Conservation (phyloP, 2,113 vertebrate species). For the Etia nguti region DNA sequence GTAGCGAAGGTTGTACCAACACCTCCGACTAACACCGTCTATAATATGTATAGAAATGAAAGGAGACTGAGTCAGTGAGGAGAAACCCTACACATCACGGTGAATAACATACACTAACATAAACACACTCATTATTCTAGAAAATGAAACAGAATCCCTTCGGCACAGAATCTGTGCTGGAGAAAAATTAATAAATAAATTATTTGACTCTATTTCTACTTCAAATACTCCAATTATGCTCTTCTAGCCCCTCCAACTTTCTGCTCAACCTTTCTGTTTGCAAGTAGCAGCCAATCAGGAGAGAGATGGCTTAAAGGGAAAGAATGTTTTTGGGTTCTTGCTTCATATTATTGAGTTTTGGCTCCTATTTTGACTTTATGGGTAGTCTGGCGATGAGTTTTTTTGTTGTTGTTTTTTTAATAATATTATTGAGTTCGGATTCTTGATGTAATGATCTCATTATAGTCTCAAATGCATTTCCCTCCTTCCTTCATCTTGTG, state of each 20-base stretch:
- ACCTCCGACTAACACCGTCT: neutral
- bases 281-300: neutral
- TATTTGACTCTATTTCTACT: neutral
- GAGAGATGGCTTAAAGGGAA: neutral
- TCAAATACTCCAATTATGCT: neutral
- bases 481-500: neutral
- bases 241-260: neutral
- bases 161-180: neutral
- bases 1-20: neutral
- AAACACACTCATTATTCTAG: neutral
- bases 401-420: accelerated
- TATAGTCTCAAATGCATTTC: neutral
- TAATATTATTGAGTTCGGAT: neutral
- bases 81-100: neutral
- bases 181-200: neutral
- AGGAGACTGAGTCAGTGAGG: neutral
- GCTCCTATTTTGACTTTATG: neutral
- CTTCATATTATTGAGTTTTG: neutral
- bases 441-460: neutral
- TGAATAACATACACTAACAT: neutral
- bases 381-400: accelerated
- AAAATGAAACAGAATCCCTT: neutral
- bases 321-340: neutral
- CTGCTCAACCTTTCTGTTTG: neutral
- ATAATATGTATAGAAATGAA: neutral